phyloP scores from a whole-genome alignment of 2,888 invertebrate species.

The Philereme vetulata region DNA sequence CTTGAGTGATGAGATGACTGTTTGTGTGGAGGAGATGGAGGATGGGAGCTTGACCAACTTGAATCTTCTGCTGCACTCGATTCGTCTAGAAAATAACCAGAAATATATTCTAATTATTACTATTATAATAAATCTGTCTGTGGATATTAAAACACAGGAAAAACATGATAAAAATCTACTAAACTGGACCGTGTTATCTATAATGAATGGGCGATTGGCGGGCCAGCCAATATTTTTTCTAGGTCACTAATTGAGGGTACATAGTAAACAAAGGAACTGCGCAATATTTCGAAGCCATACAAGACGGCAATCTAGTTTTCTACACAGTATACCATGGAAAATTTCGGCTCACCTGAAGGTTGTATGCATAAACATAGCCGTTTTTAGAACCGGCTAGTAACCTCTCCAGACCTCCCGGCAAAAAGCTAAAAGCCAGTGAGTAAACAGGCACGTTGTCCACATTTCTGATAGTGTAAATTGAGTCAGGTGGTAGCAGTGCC shows the following conservation, averaged over 20 bases:
- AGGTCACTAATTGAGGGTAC: constrained; percentile 71
- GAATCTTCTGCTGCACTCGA: constrained; percentile 86
- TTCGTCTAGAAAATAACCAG: constrained; percentile 84
- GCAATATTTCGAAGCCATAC: constrained; percentile 45
- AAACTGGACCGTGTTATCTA: constrained; percentile 27
- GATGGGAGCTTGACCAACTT: constrained; percentile 86
- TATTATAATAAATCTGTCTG: neutral
- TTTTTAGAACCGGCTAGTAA: constrained; percentile 89
- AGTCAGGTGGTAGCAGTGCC: constrained; percentile 91
- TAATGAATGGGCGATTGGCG: constrained; percentile 40
- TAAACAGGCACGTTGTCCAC: constrained; percentile 89
- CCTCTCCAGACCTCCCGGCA: constrained; percentile 83
- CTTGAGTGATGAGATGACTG: constrained; percentile 87
- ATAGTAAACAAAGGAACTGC: constrained; percentile 67
- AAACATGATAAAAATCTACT: constrained; percentile 15
- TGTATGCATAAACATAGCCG: constrained; percentile 91
- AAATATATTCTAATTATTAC: constrained; percentile 3
- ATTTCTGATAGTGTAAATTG: constrained; percentile 88
- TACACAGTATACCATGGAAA: constrained; percentile 48
- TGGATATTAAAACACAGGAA: constrained; percentile 1
- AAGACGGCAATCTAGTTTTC: constrained; percentile 38
- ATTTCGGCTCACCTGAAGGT: constrained; percentile 86
- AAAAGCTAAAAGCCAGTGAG: constrained; percentile 87
- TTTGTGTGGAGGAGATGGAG: constrained; percentile 85
- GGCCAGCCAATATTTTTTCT: constrained; percentile 50